Percentiles rank a stretch among this genome's conserved stretches.
Evolutionary conservation across 1,140 invertebrate species (phyloP).

Genomic region (Schlechtendalia chinensis): DNA sequence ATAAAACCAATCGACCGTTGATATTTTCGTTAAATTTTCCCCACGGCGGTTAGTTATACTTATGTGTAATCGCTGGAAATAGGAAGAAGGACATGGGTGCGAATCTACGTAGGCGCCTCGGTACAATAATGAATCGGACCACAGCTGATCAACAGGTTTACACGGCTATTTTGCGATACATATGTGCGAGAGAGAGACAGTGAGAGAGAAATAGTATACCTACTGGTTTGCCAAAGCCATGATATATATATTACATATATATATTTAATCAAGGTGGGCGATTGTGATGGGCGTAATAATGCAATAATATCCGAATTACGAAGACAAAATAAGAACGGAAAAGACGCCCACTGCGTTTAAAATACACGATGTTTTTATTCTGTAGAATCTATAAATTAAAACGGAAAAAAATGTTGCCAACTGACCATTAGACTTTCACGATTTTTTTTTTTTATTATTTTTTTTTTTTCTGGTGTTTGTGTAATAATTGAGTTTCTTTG

Average conservation of each 20-base stretch:
- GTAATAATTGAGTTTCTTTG: neutral
- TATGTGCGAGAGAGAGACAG: neutral
- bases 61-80: slow-evolving; percentile 11
- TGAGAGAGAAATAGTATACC: slow-evolving; percentile 14
- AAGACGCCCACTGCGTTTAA: slow-evolving; percentile 36
- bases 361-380: slow-evolving; percentile 31
- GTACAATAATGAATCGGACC: neutral
- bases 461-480: neutral
- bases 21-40: neutral
- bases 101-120: neutral
- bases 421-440: slow-evolving; percentile 32
- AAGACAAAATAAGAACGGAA: slow-evolving; percentile 47
- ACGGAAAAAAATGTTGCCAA: slow-evolving; percentile 36
- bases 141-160: slow-evolving; percentile 40
- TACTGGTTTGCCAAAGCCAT: slow-evolving; percentile 31
- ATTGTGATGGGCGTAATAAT: slow-evolving; percentile 42
- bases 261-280: slow-evolving; percentile 43
- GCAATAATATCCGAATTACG: slow-evolving; percentile 49
- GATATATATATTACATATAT: neutral
- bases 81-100: slow-evolving; percentile 17
- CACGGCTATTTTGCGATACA: slow-evolving; percentile 9
- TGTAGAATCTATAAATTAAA: slow-evolving; percentile 45
- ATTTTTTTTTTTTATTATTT: neutral
- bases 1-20: neutral
- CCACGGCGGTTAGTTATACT: neutral